These are phyloP conservation scores for Reticulitermes speratus DNA, from an alignment of 1,140 invertebrate genomes.

Conservation along the genomic window DNA sequence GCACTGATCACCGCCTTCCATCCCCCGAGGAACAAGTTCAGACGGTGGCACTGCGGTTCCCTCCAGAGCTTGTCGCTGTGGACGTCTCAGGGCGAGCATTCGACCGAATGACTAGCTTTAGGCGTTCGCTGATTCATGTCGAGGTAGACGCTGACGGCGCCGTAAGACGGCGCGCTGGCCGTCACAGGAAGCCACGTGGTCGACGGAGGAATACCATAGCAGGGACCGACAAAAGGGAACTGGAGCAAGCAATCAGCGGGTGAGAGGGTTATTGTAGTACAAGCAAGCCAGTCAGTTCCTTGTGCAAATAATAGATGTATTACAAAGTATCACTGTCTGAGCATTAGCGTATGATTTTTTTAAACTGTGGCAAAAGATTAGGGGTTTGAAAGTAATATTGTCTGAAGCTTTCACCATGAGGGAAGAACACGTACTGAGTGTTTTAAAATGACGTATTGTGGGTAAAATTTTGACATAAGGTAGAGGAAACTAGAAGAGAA, in stretches of 20 bases:
- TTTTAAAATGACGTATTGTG: no score
- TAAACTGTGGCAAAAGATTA: no score
- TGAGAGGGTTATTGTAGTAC: neutral
- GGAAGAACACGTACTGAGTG: no score
- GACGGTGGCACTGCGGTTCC: constrained; percentile 61
- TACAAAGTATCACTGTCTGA: no score
- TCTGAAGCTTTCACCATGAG: no score
- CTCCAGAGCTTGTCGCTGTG: constrained; percentile 80
- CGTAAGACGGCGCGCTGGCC: constrained; percentile 36
- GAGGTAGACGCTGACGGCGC: constrained; percentile 40
- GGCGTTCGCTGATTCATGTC: constrained; percentile 71
- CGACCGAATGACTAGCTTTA: constrained; percentile 78
- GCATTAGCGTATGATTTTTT: no score
- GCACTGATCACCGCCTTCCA: constrained; percentile 61
- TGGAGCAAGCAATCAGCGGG: constrained; percentile 55
- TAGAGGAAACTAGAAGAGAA: no score
- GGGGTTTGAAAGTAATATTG: no score
- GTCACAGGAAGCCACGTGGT: constrained; percentile 67
- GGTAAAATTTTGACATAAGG: no score
- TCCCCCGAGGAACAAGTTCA: constrained; percentile 70
- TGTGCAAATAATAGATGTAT: no score
- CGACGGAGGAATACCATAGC: constrained; percentile 88
- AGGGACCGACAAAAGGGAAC: constrained; percentile 83
- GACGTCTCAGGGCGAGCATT: constrained; percentile 83
- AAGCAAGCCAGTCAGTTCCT: no score